Conservation (phyloP, 2,888 invertebrate species). For the Allophyes oxyacanthae region DNA sequence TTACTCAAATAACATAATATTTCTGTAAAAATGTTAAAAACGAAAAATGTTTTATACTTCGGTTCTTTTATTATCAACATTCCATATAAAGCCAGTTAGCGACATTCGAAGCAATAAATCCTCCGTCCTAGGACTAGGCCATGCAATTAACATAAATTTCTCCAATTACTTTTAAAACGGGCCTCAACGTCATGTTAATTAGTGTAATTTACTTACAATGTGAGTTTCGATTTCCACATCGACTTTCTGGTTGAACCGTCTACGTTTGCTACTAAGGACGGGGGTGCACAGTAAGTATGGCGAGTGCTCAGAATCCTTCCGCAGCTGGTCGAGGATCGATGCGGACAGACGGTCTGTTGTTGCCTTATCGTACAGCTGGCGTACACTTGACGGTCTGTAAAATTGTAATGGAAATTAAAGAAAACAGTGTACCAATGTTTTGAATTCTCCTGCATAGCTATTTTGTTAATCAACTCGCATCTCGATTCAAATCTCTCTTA, state of each 20-base stretch:
- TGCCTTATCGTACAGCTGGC: slow-evolving; percentile 94
- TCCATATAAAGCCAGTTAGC: not conserved
- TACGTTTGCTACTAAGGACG: slow-evolving; percentile 92
- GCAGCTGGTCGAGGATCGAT: slow-evolving; percentile 91
- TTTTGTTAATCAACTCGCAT: too few relatives aligned
- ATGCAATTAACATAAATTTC: slow-evolving; percentile 23
- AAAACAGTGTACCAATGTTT: not conserved
- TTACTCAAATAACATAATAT: too few relatives aligned
- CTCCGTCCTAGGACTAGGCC: not conserved
- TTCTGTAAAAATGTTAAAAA: not conserved
- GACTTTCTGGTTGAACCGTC: slow-evolving; percentile 91
- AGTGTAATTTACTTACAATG: slow-evolving; percentile 91
- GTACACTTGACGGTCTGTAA: slow-evolving; percentile 92
- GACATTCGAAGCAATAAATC: slow-evolving; percentile 3
- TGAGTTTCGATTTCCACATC: slow-evolving; percentile 96
- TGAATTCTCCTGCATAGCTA: too few relatives aligned
- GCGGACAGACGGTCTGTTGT: slow-evolving; percentile 91
- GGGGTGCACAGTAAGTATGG: slow-evolving; percentile 95
- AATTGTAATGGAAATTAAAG: too few relatives aligned
- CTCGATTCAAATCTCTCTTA: too few relatives aligned
- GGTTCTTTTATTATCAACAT: not conserved
- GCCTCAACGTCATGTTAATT: slow-evolving; percentile 14
- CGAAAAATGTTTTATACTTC: too few relatives aligned
- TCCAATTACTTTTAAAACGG: slow-evolving; percentile 16
- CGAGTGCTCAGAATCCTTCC: slow-evolving; percentile 90